A percentile compares a stretch with the other conserved stretches of the same genome.
Conservation (phyloP, 2,888 invertebrate species). For the Anodontia alba region DNA sequence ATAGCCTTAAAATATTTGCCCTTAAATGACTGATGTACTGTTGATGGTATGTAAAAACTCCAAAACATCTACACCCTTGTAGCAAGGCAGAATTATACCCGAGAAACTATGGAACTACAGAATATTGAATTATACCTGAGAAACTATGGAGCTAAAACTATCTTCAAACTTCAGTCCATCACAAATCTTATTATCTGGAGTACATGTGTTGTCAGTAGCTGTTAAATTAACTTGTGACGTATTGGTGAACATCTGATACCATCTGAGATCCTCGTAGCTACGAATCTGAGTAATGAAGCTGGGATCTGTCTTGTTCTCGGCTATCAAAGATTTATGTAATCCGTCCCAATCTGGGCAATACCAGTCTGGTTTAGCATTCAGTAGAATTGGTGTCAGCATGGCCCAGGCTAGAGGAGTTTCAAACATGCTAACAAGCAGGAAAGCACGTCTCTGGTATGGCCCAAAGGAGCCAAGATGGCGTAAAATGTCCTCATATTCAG, state of each 20-base stretch:
- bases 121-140: slow-evolving; percentile 80
- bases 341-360: slow-evolving; percentile 60
- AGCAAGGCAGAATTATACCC: too few relatives aligned
- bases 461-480: slow-evolving; percentile 80
- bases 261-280: slow-evolving; percentile 27
- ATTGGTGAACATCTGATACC: slow-evolving; percentile 33
- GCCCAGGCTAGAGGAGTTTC: slow-evolving; percentile 83
- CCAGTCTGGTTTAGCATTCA: slow-evolving; percentile 74
- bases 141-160: slow-evolving; percentile 77
- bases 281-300: slow-evolving; percentile 29
- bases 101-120: too few relatives aligned
- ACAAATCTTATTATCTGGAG: slow-evolving; percentile 52
- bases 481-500: slow-evolving; percentile 80
- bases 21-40: too few relatives aligned
- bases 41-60: too few relatives aligned
- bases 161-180: slow-evolving; percentile 60
- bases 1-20: too few relatives aligned
- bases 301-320: slow-evolving; percentile 39
- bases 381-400: slow-evolving; percentile 81
- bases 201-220: slow-evolving; percentile 44
- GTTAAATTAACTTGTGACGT: slow-evolving; percentile 38
- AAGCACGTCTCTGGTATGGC: slow-evolving; percentile 80
- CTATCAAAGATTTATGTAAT: slow-evolving; percentile 41
- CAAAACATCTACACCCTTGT: too few relatives aligned
- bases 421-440: slow-evolving; percentile 80